Evolutionary conservation across 2,888 invertebrate species (phyloP).

Genomic region (Thereva unica): DNA sequence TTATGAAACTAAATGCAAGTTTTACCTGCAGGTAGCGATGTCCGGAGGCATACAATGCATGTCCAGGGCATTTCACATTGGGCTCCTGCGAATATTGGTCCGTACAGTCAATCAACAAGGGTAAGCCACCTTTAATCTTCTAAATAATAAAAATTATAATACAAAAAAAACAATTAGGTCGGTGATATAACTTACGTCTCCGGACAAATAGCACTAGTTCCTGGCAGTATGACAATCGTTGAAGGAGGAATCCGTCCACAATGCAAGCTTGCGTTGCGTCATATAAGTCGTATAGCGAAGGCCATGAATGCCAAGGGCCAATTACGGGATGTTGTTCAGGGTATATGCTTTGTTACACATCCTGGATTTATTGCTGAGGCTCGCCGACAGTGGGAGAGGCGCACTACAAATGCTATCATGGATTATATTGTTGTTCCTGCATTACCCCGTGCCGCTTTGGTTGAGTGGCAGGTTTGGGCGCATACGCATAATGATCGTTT

Average conservation of each 20-base stretch:
- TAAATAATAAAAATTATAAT: not conserved
- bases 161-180: slow-evolving; percentile 61
- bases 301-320: slow-evolving; percentile 79
- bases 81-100: slow-evolving; percentile 98
- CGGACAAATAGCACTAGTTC: slow-evolving; percentile 90
- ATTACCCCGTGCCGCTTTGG: slow-evolving; percentile 77
- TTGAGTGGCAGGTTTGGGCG: slow-evolving; percentile 95
- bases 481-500: slow-evolving; percentile 85
- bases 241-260: slow-evolving; percentile 79
- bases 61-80: slow-evolving; percentile 95
- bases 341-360: slow-evolving; percentile 84
- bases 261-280: slow-evolving; percentile 80
- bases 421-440: slow-evolving; percentile 83
- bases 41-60: slow-evolving; percentile 78
- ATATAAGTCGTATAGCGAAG: slow-evolving; percentile 79
- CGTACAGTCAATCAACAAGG: slow-evolving; percentile 90
- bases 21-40: slow-evolving; percentile 4
- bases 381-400: slow-evolving; percentile 78
- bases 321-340: slow-evolving; percentile 82
- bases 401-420: slow-evolving; percentile 83
- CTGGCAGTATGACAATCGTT: slow-evolving; percentile 75
- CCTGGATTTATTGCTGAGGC: slow-evolving; percentile 72
- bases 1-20: not conserved
- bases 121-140: slow-evolving; percentile 58
- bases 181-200: slow-evolving; percentile 84